Conservation (phyloP, 2,113 vertebrate species). For the Desmodus rotundus region DNA sequence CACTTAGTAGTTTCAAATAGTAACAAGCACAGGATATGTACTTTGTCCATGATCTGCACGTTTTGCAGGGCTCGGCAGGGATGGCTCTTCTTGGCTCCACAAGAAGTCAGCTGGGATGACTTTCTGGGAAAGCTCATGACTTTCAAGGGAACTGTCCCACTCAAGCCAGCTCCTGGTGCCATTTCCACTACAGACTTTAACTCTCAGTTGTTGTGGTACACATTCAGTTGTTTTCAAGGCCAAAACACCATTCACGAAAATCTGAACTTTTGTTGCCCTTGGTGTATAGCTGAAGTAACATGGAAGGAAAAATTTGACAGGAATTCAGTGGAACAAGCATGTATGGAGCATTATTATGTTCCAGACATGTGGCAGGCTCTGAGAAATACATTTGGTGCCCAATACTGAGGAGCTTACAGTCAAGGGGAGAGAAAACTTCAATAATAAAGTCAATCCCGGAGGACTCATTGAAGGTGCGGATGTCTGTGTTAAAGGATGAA, state of each 20-base stretch:
- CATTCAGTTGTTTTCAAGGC: background rate
- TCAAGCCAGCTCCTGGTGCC: background rate
- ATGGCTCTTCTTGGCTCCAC: background rate
- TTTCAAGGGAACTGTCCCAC: accelerated
- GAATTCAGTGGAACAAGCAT: background rate
- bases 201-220: background rate
- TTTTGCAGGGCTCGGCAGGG: background rate
- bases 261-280: background rate
- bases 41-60: background rate
- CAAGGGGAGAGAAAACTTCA: background rate
- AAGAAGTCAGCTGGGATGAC: background rate
- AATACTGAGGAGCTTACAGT: background rate
- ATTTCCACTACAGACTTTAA: background rate
- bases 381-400: background rate
- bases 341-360: background rate
- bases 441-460: background rate
- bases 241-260: background rate
- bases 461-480: background rate
- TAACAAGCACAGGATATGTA: no score
- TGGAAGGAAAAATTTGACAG: no score
- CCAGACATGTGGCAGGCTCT: background rate
- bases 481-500: background rate
- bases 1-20: background rate
- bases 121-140: background rate
- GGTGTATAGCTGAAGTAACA: background rate